These are phyloP conservation scores for Drosophila mettleri DNA, from an alignment of 2,888 invertebrate genomes.

Conservation along the genomic window DNA sequence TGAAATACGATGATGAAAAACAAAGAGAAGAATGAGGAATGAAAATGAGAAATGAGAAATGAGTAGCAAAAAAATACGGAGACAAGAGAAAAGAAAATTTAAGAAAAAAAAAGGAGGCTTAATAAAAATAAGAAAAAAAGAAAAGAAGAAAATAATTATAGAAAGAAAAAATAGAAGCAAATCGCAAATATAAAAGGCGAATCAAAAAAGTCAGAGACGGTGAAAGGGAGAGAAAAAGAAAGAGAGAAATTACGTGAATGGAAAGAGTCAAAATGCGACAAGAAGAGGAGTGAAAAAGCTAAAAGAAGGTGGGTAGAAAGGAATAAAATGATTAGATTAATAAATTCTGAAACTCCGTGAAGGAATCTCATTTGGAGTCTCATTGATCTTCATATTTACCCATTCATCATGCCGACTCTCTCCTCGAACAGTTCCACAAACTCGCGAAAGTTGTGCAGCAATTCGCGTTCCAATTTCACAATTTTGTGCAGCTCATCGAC, in stretches of 20 bases:
- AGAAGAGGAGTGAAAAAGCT: no score
- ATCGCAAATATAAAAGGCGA: no score
- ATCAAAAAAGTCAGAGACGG: no score
- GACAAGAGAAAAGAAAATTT: no score
- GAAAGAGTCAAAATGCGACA: background rate
- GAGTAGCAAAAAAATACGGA: no score
- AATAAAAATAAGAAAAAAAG: background rate
- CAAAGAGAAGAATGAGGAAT: background rate
- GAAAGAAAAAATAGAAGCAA: no score
- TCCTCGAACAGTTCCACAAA: conserved; percentile 30
- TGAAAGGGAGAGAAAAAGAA: no score
- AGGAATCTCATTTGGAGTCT: background rate
- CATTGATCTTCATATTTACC: conserved; percentile 19
- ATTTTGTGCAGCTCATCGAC: conserved; percentile 3
- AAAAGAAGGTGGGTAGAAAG: no score
- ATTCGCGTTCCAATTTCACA: conserved; percentile 16
- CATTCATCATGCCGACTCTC: conserved; percentile 32
- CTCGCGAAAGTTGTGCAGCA: conserved; percentile 18
- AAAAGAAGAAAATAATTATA: no score
- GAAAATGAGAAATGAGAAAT: background rate
- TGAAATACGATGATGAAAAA: no score
- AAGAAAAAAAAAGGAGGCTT: no score
- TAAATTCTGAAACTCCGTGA: background rate
- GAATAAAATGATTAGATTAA: background rate
- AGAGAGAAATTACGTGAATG: background rate